Conservation (phyloP, 2,113 vertebrate genomes). For the Ptyas mucosa region DNA sequence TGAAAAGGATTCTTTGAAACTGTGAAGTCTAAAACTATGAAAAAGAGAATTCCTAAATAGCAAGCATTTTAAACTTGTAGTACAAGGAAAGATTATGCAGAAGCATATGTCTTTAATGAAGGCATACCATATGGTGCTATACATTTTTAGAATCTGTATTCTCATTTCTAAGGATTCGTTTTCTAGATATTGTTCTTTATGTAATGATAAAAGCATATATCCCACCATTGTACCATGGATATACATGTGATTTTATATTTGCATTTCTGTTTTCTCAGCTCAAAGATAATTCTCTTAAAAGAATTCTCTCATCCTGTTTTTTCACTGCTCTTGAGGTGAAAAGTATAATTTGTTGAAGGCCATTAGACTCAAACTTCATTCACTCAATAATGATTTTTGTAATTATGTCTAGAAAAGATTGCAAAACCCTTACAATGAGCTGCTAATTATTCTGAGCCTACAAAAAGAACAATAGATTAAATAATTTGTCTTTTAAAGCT, state of each 20-base stretch:
- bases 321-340: conserved; percentile 35
- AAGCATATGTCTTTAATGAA: conserved; percentile 9
- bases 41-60: neutral
- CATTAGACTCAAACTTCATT: conserved; percentile 29
- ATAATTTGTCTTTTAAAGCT: conserved; percentile 50
- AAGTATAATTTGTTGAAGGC: conserved; percentile 30
- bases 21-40: neutral
- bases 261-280: conserved; percentile 6
- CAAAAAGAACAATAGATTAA: conserved; percentile 46
- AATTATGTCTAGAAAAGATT: conserved; percentile 30
- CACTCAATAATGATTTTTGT: conserved; percentile 16
- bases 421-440: conserved; percentile 22
- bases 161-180: conserved; percentile 25
- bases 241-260: neutral
- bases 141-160: conserved; percentile 30
- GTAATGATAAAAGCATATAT: neutral
- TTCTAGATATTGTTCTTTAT: conserved; percentile 8
- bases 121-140: conserved; percentile 7
- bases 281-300: conserved; percentile 21
- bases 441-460: conserved; percentile 49
- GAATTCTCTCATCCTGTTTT: neutral
- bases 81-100: conserved; percentile 3
- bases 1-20: neutral
- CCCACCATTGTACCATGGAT: neutral
- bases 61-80: neutral